Base-by-base conservation (phyloP, 2,797 vertebrate species). In the Nothura maculosa region DNA sequence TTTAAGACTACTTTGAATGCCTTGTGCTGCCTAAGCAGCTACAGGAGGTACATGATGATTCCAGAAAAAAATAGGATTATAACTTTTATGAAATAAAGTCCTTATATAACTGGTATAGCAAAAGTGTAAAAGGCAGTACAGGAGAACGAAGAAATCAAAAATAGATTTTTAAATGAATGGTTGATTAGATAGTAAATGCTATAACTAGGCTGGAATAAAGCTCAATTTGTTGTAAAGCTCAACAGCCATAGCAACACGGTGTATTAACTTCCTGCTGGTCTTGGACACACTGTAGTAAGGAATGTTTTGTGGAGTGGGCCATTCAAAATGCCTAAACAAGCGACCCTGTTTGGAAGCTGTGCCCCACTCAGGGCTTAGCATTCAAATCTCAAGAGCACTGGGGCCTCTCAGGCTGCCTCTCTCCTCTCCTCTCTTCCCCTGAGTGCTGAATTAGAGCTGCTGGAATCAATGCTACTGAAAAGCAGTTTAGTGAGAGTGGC, bases 381-480 rank as follows among this genome's bases (percentile, higher is more conserved):
- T 36, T 89, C 60, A 50, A 36, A 57, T 91, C 81, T 24, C 68
- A 55, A 94, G 90, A 38, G 45, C 61, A 13, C 20, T 57, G 69
- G 47, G 73, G 2, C 85, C 22, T 70, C 55, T 87, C 54, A 79
- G 67, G 52, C 80, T 89, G 43, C 52, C 18, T 70, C 90, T 66
- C 57, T 85, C 34, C 40, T 85, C 79, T 54, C 38, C 40, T 94
- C 10, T 81, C 45, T 69, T 22, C 48, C 27, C 18, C 11, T 81
- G 45, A 70, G 54, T 55, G 55, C 42, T 93, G 45, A 94, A 74
- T 91, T 93, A 92, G 25, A 91, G 62, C 87, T 94, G 42, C 40
- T 83, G 36, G 27, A 86, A 77, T 38, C 36, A 69, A 42, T 81
- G 83, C 22, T 76, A 12, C 55, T 89, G 81, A 60, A 66, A 77